Evolutionary conservation across 2,113 vertebrate species (phyloP), one percentile per base, ranked within the genome.

Genomic region (Craseonycteris thonglongyai): DNA sequence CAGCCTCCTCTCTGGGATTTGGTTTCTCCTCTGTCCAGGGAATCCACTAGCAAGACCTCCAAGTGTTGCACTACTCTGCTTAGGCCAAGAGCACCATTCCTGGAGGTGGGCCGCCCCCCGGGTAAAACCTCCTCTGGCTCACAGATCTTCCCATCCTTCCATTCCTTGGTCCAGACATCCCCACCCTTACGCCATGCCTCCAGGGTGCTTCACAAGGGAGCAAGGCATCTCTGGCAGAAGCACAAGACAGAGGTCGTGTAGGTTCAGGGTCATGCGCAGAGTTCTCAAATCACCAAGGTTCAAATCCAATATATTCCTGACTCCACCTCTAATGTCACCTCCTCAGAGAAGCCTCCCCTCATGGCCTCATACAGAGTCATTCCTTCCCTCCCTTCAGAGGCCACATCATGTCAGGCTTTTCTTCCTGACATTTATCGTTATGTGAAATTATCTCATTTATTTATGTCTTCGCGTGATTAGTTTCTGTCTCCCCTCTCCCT

Each of bases 401-500:
- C 26, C 45, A 28, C 3, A 63, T 69, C 91, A 15, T 35, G 4
- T 21, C 69, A 75, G 15, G n/a, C n/a, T 11, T 78, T 79, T 65
- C 49, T 81, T 59, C 22, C 0, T 59, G 49, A 47, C 33, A 14
- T 54, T 49, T 69, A 40, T 40, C 3, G 0, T 38, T 56, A 26
- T 15, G 49, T 81, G 66, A 88, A 61, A 49, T 76, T 8, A 38
- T 74, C 93, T 85, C 72, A 24, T 63, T 95, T 68, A 5, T n/a
- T 75, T 61, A 63, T 26, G 38, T 84, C 91, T 88, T 82, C 79
- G 66, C 33, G 1, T 68, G 61, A 68, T 63, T 56, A 58, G 49
- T 72, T 76, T 51, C 80, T 11, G 49, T 76, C 61, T 93, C 68
- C 78, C 51, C 33, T 63, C 26, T 95, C 76, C 66, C 42, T 66